Percentiles rank a stretch among this genome's conserved stretches.
phyloP scores from a whole-genome alignment of 1,140 invertebrate genomes.

The Eulimnadia texana region DNA sequence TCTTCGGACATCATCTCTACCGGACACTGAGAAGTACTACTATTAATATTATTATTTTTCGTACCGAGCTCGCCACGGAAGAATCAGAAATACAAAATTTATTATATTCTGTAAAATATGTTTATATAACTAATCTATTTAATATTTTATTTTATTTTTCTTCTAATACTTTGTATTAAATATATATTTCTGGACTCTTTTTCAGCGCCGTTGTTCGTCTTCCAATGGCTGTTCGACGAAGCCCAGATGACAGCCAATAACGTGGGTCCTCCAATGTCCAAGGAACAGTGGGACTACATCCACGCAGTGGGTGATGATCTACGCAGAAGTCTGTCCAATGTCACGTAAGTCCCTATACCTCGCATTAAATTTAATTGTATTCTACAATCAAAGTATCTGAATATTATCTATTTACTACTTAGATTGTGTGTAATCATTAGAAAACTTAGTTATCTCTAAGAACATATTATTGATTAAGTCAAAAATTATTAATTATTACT shows the following conservation, averaged over 20 bases:
- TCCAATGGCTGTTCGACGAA: constrained; percentile 90
- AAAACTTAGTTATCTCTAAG: not conserved
- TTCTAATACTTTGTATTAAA: not conserved
- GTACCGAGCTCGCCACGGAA: not conserved
- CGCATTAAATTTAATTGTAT: no score
- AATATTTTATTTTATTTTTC: not conserved
- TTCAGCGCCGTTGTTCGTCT: constrained; percentile 74
- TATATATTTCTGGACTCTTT: constrained; percentile 1
- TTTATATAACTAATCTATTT: not conserved
- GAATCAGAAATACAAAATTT: no score
- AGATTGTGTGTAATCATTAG: not conserved
- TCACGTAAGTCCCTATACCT: constrained; percentile 49
- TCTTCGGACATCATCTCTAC: constrained; percentile 81
- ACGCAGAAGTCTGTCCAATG: constrained; percentile 63
- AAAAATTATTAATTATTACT: constrained; percentile 10
- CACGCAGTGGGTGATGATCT: constrained; percentile 72
- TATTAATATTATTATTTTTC: not conserved
- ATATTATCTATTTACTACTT: no score
- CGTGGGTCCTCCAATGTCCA: constrained; percentile 64
- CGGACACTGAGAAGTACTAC: constrained; percentile 62
- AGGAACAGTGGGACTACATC: constrained; percentile 84
- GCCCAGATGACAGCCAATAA: constrained; percentile 84
- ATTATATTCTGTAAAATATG: no score
- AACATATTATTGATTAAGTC: no score
- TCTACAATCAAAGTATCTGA: no score